Percentiles rank a stretch among this genome's conserved stretches.
These are phyloP conservation scores for Arremon brunneinucha DNA, from an alignment of 2,797 vertebrate species.

Conservation along the genomic window DNA sequence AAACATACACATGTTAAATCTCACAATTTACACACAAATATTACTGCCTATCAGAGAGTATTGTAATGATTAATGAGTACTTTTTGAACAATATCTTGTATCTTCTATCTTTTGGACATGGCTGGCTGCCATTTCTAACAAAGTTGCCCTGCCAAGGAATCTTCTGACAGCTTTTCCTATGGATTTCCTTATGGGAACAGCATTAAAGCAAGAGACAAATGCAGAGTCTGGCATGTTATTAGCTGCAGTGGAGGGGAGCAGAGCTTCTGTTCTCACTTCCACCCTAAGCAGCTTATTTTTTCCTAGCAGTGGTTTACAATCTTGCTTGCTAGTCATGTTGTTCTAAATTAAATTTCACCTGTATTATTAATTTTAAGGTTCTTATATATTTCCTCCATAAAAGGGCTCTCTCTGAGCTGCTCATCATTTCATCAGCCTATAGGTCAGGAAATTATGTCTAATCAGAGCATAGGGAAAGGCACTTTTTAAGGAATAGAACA, in stretches of 20 bases:
- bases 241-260: not conserved
- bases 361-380: not conserved
- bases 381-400: not conserved
- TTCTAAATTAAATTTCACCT: not conserved
- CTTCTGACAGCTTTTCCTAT: not conserved
- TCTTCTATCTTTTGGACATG: not conserved
- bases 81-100: not conserved
- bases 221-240: not conserved
- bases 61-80: not conserved
- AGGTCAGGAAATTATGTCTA: not conserved
- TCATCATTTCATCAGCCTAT: not conserved
- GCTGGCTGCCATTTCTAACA: not conserved
- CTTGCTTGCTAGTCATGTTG: not conserved
- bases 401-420: not conserved
- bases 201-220: not conserved
- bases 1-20: not conserved
- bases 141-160: not conserved
- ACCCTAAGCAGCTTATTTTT: not conserved
- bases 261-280: not conserved
- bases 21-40: not conserved
- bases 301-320: not conserved
- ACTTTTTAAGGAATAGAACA: not conserved
- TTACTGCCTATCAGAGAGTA: not conserved
- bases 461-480: not conserved
- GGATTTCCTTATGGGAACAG: not conserved